phyloP scores from a whole-genome alignment of 2,888 invertebrate genomes.

The Drosophila longiperda region DNA sequence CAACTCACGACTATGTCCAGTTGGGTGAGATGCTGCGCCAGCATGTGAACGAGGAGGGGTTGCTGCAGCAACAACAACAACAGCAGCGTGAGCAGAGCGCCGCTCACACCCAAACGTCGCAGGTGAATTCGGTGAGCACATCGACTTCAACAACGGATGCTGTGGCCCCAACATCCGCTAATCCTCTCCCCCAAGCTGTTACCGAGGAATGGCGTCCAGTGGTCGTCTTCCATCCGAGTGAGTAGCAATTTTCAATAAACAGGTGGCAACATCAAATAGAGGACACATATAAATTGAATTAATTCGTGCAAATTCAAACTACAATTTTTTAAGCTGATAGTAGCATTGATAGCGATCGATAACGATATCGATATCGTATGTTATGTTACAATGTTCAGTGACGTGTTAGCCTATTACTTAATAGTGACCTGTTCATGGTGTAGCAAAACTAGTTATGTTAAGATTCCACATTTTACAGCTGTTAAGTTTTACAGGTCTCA shows the following conservation, averaged over 20 bases:
- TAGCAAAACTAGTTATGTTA: not conserved
- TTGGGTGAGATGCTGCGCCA: slow-evolving; percentile 74
- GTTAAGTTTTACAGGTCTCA: not conserved
- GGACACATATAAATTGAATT: not conserved
- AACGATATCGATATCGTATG: not conserved
- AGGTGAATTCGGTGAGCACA: slow-evolving; percentile 62
- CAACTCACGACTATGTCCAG: slow-evolving; percentile 62
- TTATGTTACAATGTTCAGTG: not conserved
- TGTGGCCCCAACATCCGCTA: slow-evolving; percentile 39
- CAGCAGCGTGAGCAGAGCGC: slow-evolving; percentile 50
- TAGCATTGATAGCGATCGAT: not conserved
- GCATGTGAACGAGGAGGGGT: slow-evolving; percentile 71
- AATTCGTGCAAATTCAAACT: not conserved
- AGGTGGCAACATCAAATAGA: not conserved
- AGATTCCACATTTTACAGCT: not conserved
- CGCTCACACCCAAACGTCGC: slow-evolving; percentile 56
- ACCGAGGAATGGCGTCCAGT: slow-evolving; percentile 64
- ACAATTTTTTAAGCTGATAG: not conserved
- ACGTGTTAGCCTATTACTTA: not conserved
- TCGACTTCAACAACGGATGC: slow-evolving; percentile 63
- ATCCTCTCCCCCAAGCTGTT: slow-evolving; percentile 31
- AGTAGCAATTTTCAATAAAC: slow-evolving; percentile 17
- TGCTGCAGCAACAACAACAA: not conserved
- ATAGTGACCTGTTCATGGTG: not conserved
- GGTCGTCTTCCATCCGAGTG: slow-evolving; percentile 78